A percentile compares a stretch with the other conserved stretches of the same genome.
These are phyloP conservation scores for Frieseomelitta varia DNA, from an alignment of 1,140 invertebrate species.

Conservation along the genomic window DNA sequence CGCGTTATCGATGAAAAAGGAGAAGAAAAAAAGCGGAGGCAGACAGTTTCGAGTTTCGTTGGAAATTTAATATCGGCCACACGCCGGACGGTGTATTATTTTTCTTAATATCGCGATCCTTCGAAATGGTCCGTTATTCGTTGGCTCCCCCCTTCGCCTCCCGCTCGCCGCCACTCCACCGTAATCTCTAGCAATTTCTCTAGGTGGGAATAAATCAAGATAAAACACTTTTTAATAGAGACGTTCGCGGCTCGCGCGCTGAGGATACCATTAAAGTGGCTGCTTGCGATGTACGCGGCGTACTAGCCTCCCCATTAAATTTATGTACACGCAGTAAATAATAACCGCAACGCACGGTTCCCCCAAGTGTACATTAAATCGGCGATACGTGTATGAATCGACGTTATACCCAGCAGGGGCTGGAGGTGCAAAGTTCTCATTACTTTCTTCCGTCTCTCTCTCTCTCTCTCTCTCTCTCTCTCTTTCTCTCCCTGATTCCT, in stretches of 20 bases:
- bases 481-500: neutral
- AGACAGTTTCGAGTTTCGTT: neutral
- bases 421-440: slow-evolving; percentile 68
- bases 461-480: neutral
- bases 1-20: too few species aligned
- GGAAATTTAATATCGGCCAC: slow-evolving; percentile 1
- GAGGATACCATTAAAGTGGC: slow-evolving; percentile 27
- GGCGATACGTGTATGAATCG: slow-evolving; percentile 67
- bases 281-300: neutral
- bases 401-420: slow-evolving; percentile 61
- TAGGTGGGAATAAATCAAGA: slow-evolving; percentile 37
- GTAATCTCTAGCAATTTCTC: slow-evolving; percentile 32
- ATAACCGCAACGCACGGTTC: slow-evolving; percentile 57
- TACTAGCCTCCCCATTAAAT: slow-evolving; percentile 45
- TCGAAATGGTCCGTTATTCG: slow-evolving; percentile 1
- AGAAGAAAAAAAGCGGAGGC: too few species aligned
- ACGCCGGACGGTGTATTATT: neutral
- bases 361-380: slow-evolving; percentile 66
- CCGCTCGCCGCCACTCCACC: neutral
- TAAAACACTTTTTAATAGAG: slow-evolving; percentile 44
- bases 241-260: slow-evolving; percentile 18
- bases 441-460: slow-evolving; percentile 58
- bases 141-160: too few species aligned
- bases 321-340: slow-evolving; percentile 68
- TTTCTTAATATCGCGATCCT: slow-evolving; percentile 2